Evolutionary conservation across 2,888 invertebrate species (phyloP), one percentile per base, ranked within the genome.

Genomic region (Eristalis pertinax): DNA sequence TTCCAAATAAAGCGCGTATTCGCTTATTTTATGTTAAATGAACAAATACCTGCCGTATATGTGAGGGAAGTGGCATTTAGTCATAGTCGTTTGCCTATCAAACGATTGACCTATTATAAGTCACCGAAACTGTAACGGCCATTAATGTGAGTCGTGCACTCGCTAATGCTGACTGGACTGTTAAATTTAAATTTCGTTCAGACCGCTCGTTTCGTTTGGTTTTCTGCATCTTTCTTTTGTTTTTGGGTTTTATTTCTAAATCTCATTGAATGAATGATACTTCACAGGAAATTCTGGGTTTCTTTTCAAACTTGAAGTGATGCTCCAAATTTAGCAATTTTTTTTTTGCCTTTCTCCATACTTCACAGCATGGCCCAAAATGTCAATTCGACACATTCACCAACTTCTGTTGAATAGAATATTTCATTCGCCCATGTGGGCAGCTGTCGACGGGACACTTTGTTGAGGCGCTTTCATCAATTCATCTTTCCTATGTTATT

Each of bases 101-200:
- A 75, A 58, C 75, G 58, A 79, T 82, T 82, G 86, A 75, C 82
- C 82, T 64, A 82, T 75, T 73, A 50, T 50, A 78, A 86, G 56
- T 29, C 43, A 26, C 43, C 68, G 19, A 86, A 86, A 86, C 83
- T 78, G 86, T 86, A 86, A 82, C 82, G 70, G 60, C 64, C 70
- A 77, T 85, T 77, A 81, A 81, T 63, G 76, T 73, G 64, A 81
- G 76, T 77, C 81, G 77, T 81, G 72, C 77, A 67, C 58, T 73
- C 38, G 43, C 38, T 35, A 32, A 50, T 32, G 67, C 72, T 76
- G 82, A 79, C 78, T 72, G 35, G 75, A 83, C 72, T 86, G 50
- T 70, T 75, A 72, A 82, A 29, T 62, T 62, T 19, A 41, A 35
- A 76, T 63, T 77, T 32, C 62, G 62, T 60, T 80, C 43, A 63